A percentile compares a stretch with the other conserved stretches of the same genome.
Conservation (phyloP, 1,140 invertebrate genomes). For the Drosophila novamexicana region DNA sequence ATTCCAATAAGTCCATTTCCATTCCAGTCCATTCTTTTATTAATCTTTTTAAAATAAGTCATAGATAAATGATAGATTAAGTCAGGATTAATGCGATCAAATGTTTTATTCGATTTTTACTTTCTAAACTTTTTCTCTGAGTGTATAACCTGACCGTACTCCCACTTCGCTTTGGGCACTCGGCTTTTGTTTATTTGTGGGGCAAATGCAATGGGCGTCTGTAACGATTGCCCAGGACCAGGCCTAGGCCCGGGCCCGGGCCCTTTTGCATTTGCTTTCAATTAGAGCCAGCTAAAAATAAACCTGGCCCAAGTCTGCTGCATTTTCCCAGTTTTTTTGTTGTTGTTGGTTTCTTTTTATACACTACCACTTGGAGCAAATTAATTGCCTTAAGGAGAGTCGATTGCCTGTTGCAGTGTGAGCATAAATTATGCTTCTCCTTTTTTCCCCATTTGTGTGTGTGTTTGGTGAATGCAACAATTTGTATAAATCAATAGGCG, state of each 20-base stretch:
- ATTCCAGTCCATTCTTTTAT: no score
- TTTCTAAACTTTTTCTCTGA: background rate
- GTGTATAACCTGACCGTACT: slow-evolving; percentile 8
- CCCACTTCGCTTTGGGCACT: slow-evolving; percentile 13
- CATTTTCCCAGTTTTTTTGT: slow-evolving; percentile 43
- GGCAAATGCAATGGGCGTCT: slow-evolving; percentile 20
- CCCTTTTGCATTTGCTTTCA: slow-evolving; percentile 45
- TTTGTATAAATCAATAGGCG: slow-evolving; percentile 77
- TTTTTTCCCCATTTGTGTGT: background rate
- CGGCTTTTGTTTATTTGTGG: slow-evolving; percentile 37
- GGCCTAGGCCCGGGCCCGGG: slow-evolving; percentile 4
- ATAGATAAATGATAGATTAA: no score
- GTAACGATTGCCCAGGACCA: background rate
- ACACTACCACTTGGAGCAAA: slow-evolving; percentile 49
- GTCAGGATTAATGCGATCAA: no score
- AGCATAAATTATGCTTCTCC: slow-evolving; percentile 70
- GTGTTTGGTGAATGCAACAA: slow-evolving; percentile 41
- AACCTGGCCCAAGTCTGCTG: slow-evolving; percentile 11
- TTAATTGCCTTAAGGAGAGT: slow-evolving; percentile 71
- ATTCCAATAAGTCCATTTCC: no score
- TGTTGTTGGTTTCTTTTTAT: slow-evolving; percentile 19
- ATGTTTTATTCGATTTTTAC: background rate
- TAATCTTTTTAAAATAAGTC: no score
- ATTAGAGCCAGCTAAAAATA: slow-evolving; percentile 66
- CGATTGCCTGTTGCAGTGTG: slow-evolving; percentile 45